Percentiles rank a stretch among this genome's conserved stretches.
Evolutionary conservation across 2,113 vertebrate species (phyloP).

Genomic region (Apodemus sylvaticus): DNA sequence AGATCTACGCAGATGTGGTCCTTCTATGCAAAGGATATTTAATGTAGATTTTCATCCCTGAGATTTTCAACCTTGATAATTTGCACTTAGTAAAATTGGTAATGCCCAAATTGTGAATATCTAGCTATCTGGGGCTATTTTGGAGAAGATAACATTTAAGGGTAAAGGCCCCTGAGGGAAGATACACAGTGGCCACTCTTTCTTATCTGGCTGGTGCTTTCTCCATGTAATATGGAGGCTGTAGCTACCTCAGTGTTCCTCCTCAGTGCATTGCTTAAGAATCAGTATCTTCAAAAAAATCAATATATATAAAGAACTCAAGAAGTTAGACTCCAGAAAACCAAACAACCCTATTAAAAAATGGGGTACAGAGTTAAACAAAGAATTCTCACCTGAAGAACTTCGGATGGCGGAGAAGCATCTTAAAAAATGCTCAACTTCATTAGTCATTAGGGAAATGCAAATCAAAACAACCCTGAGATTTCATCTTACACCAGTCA

Average conservation of each 20-base stretch:
- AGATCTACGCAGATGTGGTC: background rate
- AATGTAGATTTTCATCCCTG: background rate
- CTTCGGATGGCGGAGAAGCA: no score
- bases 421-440: no score
- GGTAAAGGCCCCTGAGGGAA: background rate
- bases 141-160: background rate
- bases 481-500: no score
- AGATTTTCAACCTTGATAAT: background rate
- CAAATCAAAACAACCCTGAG: no score
- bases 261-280: accelerated
- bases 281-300: background rate
- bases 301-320: no score
- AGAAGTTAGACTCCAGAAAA: no score
- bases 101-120: background rate
- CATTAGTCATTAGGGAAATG: no score
- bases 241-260: background rate
- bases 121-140: background rate
- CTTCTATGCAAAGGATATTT: background rate
- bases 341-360: no score
- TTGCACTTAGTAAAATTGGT: background rate
- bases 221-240: accelerated
- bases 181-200: background rate
- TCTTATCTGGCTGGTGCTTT: background rate
- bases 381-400: no score
- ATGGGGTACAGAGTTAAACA: no score